Base-by-base conservation (phyloP, 1,140 invertebrate genomes). In the Paralvinella palmiformis region DNA sequence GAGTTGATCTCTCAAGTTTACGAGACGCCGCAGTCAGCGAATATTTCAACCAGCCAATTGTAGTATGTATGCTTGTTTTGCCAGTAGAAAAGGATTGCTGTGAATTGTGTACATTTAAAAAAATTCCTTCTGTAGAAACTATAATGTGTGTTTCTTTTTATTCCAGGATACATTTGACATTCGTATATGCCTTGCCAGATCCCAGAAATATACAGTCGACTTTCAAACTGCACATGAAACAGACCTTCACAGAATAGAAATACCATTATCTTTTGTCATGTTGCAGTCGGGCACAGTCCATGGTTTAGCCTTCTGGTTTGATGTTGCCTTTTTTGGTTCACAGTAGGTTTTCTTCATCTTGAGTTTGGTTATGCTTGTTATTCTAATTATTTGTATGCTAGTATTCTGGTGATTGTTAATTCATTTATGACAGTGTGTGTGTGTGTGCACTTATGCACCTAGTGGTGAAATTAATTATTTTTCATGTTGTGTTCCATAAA, bases 221-320 rank as follows among this genome's bases (percentile, higher is more conserved):
- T 99, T 99, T 82, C 85, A 91, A 72, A 88, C 88, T 70, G 92
- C 94, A 35, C 85, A 91, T 73, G 96, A 98, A 85, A 89, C 88
- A 73, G 94, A 98, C 81, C 85, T 99, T 70, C 94, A 98, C 82
- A 86, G 88, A 75, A 97, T 99, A 81, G 88, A 95, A 79, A 94
- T 99, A 74, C 94, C 96, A 63, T 85, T 99, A 32, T 89, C 92
- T 79, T 98, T 96, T 84, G 89, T 90, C 72, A 86, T 96, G 66
- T 84, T 92, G 69, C 91, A 96, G 78, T 90, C 94, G 24, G 94
- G 93, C 52, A 93, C 94, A 63, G 90, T 97, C 66, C 96, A 99
- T 76, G 96, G 96, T 7, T 82, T 99, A 63, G 96, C 96, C 22
- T 98, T 99, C 83, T 99, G 96, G 96, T 99, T 99, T 82, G 96